Evolutionary conservation across 2,888 invertebrate species (phyloP).

Genomic region (Lepidochrysops patricia): DNA sequence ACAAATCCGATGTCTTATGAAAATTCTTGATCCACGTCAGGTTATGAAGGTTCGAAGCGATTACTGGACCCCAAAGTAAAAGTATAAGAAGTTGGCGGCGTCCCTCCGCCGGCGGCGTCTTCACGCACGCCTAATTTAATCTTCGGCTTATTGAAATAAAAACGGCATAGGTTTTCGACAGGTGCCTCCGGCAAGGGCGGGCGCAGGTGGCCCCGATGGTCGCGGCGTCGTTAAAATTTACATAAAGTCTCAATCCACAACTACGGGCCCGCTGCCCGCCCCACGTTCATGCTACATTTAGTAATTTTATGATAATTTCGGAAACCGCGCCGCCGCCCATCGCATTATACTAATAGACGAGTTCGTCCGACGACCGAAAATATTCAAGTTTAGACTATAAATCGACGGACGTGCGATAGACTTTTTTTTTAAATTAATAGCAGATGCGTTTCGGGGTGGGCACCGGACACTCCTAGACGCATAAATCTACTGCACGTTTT

Average conservation of each 20-base stretch:
- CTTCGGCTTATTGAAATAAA: conserved; percentile 72
- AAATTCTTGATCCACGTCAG: not conserved
- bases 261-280: conserved; percentile 64
- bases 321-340: conserved; percentile 73
- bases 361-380: conserved; percentile 54
- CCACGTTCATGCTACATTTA: conserved; percentile 74
- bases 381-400: conserved; percentile 65
- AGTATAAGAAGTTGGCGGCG: conserved; percentile 40
- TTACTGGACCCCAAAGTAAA: conserved; percentile 19
- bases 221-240: conserved; percentile 75
- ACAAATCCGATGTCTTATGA: not conserved
- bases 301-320: conserved; percentile 75
- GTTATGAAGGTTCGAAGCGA: conserved; percentile 12
- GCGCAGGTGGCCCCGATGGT: conserved; percentile 73
- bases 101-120: conserved; percentile 32
- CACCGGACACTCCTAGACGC: conserved; percentile 45
- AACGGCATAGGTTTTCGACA: conserved; percentile 74
- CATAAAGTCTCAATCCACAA: conserved; percentile 74
- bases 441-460: conserved; percentile 67
- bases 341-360: conserved; percentile 74
- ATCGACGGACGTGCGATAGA: conserved; percentile 58
- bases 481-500: conserved; percentile 66
- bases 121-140: conserved; percentile 70
- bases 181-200: conserved; percentile 57
- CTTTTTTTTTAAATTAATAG: conserved; percentile 67